Base-by-base conservation (phyloP, 1,140 invertebrate genomes). In the Cecropterus lyciades region DNA sequence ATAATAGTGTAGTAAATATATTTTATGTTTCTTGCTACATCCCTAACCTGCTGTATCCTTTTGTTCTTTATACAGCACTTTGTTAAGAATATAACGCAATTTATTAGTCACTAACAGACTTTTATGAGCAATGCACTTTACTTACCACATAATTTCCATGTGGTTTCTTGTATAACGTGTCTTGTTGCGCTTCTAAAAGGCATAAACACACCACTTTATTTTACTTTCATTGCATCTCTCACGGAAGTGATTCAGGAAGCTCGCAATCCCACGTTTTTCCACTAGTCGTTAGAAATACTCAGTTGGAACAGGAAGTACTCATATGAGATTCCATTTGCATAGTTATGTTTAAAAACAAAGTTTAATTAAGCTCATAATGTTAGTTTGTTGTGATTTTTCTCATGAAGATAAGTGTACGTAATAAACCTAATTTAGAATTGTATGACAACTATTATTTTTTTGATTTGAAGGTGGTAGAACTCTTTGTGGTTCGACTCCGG, bases 241-340 rank as follows among this genome's bases (percentile, higher is more conserved):
- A 69, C 66, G 70, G 70, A 74, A 74, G 62, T 63, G 24, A 24
- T 49, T 53, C 17, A 69, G 66, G 72, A 75, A 75, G 64, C 24
- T 13, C 60, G 49, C 11, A 56, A 53, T 71, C 66, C 51, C 72
- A 74, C 72, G 69, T 74, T 74, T 71, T 74, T 74, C 43, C 55
- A 52, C 20, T 56, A 48, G 24, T 51, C 45, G 33, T 48, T 49
- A 49, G 45, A 49, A 52, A 65, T 60, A 40, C 33, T 8, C 10
- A 52, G 30, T 37, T 17, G 27, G 9, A 40, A 49, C 46, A 62
- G 59, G 59, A 62, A 62, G 48, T 24, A 24, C 16, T 14, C 16
- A 43, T 5, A 43, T 14, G 37, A 40, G 11, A 40, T 40, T n/a
- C 6, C 30, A 33, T 33, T 8, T 33, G 9, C 30, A 33, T 33